A percentile compares a stretch with the other conserved stretches of the same genome.
Conservation (phyloP, 1,140 invertebrate genomes). For the Dryas iulia region DNA sequence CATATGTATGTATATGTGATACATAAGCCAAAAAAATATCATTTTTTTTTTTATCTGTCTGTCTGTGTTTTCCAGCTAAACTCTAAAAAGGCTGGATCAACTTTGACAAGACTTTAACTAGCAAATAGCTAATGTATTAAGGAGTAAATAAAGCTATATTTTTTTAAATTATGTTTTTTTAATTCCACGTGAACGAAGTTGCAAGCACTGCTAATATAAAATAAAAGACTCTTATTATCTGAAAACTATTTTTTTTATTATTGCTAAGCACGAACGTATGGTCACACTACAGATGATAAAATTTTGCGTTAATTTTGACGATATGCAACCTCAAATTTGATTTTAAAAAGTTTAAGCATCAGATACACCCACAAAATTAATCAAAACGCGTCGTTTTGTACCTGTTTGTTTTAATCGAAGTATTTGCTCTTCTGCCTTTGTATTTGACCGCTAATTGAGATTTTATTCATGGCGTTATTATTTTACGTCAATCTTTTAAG, state of each 20-base stretch:
- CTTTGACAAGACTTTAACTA: too few species aligned
- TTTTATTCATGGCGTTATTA: constrained; percentile 72
- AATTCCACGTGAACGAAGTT: too few species aligned
- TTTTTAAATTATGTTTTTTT: too few species aligned
- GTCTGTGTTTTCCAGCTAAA: too few species aligned
- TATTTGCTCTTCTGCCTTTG: constrained; percentile 53
- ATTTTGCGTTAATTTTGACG: constrained; percentile 63
- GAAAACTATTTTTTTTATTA: neutral
- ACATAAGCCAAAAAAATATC: too few species aligned
- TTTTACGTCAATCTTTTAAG: constrained; percentile 32
- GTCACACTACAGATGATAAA: constrained; percentile 40
- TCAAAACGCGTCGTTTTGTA: constrained; percentile 66
- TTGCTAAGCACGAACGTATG: constrained; percentile 16
- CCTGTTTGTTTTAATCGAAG: constrained; percentile 67
- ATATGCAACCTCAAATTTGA: constrained; percentile 57
- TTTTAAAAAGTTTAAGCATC: constrained; percentile 38
- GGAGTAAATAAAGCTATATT: too few species aligned
- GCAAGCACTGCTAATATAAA: too few species aligned
- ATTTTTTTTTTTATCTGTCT: too few species aligned
- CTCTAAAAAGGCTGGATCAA: too few species aligned
- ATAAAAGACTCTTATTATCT: too few species aligned
- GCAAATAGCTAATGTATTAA: too few species aligned
- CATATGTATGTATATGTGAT: too few species aligned
- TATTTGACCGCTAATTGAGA: constrained; percentile 67
- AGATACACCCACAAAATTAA: constrained; percentile 65